These are phyloP conservation scores for Drosophila virilis DNA, from an alignment of 1,140 invertebrate genomes.

Conservation along the genomic window DNA sequence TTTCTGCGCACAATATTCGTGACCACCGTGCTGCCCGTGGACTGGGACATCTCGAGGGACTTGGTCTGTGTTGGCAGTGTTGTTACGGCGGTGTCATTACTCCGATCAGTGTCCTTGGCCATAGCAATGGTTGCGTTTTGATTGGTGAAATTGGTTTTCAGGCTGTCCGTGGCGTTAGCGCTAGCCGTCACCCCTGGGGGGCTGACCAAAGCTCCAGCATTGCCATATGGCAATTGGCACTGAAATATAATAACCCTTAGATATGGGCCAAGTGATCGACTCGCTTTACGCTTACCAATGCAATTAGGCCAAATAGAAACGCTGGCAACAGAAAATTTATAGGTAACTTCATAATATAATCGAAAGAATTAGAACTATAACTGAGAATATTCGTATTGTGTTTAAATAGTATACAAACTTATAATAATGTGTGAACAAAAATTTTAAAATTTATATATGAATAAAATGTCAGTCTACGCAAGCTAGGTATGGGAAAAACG, in stretches of 20 bases:
- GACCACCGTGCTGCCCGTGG: not conserved
- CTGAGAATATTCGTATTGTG: not conserved
- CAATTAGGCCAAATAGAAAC: not conserved
- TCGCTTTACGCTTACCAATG: slow-evolving; percentile 3
- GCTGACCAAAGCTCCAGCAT: not conserved
- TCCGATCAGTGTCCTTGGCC: not conserved
- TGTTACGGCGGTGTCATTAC: slow-evolving; percentile 1
- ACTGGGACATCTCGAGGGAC: not conserved
- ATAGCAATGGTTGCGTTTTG: not conserved
- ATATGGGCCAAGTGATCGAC: not conserved
- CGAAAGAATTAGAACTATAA: slow-evolving; percentile 5
- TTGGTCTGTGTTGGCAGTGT: not conserved
- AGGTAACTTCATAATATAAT: not conserved
- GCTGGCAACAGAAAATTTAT: not conserved
- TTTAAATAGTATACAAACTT: too few species aligned
- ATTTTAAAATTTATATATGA: not conserved
- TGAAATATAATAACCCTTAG: not conserved
- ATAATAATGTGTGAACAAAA: not conserved
- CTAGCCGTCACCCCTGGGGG: not conserved
- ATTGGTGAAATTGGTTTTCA: not conserved
- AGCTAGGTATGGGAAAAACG: not conserved
- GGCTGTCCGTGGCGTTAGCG: not conserved
- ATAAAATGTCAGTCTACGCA: not conserved
- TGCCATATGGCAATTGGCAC: not conserved
- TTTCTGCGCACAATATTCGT: not conserved